Percentiles rank a stretch among this genome's conserved stretches.
Evolutionary conservation across 2,797 vertebrate species (phyloP).

Genomic region (Channa striata): DNA sequence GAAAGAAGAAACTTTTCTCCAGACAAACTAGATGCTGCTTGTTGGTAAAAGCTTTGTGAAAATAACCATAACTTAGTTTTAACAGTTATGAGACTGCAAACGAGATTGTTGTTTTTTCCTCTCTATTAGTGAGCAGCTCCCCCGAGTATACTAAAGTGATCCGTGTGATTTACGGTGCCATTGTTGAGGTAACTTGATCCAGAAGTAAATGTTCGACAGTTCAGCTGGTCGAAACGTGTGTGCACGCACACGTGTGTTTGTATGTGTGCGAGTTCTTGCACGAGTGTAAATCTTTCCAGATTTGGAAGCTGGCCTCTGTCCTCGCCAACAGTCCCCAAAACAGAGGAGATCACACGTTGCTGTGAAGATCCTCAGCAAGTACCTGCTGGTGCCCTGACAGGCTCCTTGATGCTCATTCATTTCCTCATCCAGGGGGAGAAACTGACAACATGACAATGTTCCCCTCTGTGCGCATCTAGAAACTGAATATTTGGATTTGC

Average conservation of each 20-base stretch:
- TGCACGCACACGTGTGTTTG: neutral
- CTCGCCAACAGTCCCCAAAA: conserved; percentile 25
- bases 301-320: conserved; percentile 41
- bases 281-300: conserved; percentile 53
- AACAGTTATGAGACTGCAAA: conserved; percentile 1
- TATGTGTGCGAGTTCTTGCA: conserved; percentile 26
- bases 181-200: conserved; percentile 37
- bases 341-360: conserved; percentile 43
- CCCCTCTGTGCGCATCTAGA: neutral
- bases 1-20: too few species aligned
- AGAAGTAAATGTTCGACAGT: conserved; percentile 24
- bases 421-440: conserved; percentile 35
- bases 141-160: conserved; percentile 2
- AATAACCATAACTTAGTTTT: neutral
- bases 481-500: neutral
- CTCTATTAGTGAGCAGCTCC: conserved; percentile 3
- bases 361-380: conserved; percentile 57
- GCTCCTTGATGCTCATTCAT: conserved; percentile 42
- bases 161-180: conserved; percentile 28
- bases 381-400: conserved; percentile 44
- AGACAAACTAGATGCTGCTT: neutral
- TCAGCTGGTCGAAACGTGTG: conserved; percentile 3
- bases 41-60: conserved; percentile 4
- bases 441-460: conserved; percentile 1
- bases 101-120: neutral